These are phyloP conservation scores for Marronus borbonicus DNA, from an alignment of 2,888 invertebrate genomes.

Conservation along the genomic window DNA sequence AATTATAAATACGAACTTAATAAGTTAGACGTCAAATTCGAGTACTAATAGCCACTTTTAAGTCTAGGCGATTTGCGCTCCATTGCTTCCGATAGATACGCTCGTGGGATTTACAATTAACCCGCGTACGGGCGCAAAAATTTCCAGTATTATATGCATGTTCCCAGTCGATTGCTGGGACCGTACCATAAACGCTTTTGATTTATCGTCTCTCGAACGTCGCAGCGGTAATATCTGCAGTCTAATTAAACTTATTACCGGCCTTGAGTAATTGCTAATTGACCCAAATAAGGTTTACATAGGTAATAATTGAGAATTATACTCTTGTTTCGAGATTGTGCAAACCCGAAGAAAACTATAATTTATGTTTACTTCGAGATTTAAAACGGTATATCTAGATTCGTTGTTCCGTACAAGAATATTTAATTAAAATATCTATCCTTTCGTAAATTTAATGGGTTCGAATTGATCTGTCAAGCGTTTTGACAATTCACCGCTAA, in stretches of 20 bases:
- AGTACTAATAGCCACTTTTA: constrained; percentile 9
- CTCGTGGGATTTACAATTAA: constrained; percentile 6
- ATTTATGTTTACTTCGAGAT: neutral
- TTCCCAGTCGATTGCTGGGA: neutral
- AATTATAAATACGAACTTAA: constrained; percentile 10
- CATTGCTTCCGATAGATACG: constrained; percentile 16
- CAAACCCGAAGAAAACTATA: neutral
- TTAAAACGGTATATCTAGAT: too few relatives aligned
- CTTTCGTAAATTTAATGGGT: too few relatives aligned
- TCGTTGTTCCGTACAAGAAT: too few relatives aligned
- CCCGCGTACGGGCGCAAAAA: neutral
- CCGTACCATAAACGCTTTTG: neutral
- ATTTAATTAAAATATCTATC: too few relatives aligned
- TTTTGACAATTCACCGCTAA: too few relatives aligned
- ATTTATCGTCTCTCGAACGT: constrained; percentile 1
- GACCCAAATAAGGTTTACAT: neutral
- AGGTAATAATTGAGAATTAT: constrained; percentile 6
- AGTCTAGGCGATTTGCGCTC: neutral
- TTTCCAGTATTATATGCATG: neutral
- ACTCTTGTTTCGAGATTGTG: constrained; percentile 5
- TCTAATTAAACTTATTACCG: constrained; percentile 13
- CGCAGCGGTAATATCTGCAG: constrained; percentile 1
- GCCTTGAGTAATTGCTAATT: constrained; percentile 12
- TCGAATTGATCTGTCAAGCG: too few relatives aligned
- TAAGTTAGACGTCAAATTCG: constrained; percentile 15